Conservation (phyloP, 1,140 invertebrate genomes). For the Mya arenaria region DNA sequence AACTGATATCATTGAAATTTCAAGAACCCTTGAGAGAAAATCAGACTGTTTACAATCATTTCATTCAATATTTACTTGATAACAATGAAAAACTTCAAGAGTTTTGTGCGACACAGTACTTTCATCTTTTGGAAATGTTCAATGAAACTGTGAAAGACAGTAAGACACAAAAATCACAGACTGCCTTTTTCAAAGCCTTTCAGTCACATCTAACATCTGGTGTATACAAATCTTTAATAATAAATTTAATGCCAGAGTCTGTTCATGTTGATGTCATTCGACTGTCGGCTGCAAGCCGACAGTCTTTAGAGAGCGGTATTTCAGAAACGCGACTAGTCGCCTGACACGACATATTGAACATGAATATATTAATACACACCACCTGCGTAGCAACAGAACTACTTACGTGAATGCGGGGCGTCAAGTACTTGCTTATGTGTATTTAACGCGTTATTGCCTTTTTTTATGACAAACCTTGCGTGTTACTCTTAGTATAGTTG, state of each 20-base stretch:
- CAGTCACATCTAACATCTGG: conserved; percentile 9
- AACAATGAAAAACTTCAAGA: neutral
- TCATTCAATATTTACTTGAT: conserved; percentile 16
- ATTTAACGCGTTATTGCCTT: no score
- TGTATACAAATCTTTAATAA: neutral
- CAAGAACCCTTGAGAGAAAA: conserved; percentile 2
- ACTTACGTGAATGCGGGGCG: no score
- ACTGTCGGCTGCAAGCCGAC: no score
- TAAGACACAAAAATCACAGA: conserved; percentile 1
- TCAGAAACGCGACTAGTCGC: no score
- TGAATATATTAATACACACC: no score
- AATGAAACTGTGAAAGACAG: neutral
- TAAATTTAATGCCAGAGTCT: conserved; percentile 22
- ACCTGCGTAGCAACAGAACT: no score
- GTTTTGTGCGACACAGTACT: conserved; percentile 21
- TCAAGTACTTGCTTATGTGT: no score
- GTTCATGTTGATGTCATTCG: neutral
- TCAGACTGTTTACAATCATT: conserved; percentile 7
- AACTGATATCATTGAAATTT: conserved; percentile 9
- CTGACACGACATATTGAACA: no score
- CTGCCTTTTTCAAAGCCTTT: conserved; percentile 18
- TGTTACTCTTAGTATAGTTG: no score
- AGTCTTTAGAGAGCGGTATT: no score
- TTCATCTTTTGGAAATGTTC: neutral
- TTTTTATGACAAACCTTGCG: no score